These are phyloP conservation scores for Colletes latitarsis DNA, from an alignment of 1,140 invertebrate genomes.

Conservation along the genomic window DNA sequence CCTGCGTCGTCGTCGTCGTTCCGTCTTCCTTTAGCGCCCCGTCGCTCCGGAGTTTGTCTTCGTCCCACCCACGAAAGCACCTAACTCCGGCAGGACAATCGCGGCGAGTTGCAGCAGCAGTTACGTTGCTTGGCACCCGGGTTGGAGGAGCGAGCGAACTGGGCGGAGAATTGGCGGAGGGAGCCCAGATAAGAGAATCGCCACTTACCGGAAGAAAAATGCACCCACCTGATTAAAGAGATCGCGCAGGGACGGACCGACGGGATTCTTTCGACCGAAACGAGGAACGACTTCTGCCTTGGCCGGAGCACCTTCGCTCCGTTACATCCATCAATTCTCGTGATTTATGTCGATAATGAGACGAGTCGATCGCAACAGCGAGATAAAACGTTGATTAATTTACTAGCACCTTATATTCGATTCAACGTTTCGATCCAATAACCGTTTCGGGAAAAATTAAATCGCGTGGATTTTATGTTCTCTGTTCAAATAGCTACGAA, in stretches of 20 bases:
- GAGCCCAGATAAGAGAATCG: slow-evolving; percentile 71
- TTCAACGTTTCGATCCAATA: too few species aligned
- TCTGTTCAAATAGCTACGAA: too few species aligned
- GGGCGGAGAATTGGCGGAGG: slow-evolving; percentile 33
- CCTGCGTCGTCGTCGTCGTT: background rate
- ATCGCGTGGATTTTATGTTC: too few species aligned
- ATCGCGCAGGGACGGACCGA: slow-evolving; percentile 50
- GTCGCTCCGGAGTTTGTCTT: background rate
- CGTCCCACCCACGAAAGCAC: slow-evolving; percentile 1
- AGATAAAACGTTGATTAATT: too few species aligned
- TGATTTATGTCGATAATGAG: background rate
- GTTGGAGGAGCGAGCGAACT: slow-evolving; percentile 25
- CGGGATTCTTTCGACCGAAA: background rate
- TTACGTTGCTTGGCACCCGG: slow-evolving; percentile 42
- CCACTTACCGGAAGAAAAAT: slow-evolving; percentile 71
- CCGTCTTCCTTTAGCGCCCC: slow-evolving; percentile 11
- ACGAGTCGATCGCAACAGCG: too few species aligned
- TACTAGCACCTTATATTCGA: too few species aligned
- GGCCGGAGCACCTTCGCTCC: too few species aligned
- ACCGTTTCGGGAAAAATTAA: too few species aligned
- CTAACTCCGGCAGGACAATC: slow-evolving; percentile 11
- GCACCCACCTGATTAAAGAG: slow-evolving; percentile 69
- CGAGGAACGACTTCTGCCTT: too few species aligned
- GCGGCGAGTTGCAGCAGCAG: slow-evolving; percentile 41
- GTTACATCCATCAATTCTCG: background rate